These are phyloP conservation scores for Acanthochromis polyacanthus DNA, from an alignment of 2,113 vertebrate genomes.

Conservation along the genomic window DNA sequence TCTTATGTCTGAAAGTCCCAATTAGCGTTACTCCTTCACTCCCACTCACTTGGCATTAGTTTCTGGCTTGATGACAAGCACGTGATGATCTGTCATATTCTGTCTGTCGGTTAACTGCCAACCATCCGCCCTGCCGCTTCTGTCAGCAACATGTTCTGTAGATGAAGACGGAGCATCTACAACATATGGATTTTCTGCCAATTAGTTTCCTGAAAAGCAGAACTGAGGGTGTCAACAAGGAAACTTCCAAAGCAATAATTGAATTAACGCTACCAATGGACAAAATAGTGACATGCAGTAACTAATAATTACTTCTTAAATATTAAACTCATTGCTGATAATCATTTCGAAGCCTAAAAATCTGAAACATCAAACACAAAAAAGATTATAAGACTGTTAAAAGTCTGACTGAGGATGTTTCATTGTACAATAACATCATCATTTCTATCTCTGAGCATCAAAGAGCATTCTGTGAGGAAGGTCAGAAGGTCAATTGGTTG, in stretches of 20 bases:
- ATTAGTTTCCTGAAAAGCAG: constrained; percentile 10
- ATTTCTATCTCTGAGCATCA: too few relatives aligned
- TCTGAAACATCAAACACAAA: too few relatives aligned
- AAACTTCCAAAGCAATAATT: background rate
- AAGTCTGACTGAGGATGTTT: too few relatives aligned
- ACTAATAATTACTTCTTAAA: too few relatives aligned
- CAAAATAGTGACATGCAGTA: background rate
- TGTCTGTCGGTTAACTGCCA: constrained; percentile 8
- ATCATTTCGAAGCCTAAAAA: too few relatives aligned
- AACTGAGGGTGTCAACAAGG: background rate
- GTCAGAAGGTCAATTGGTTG: too few relatives aligned
- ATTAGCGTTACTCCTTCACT: constrained; percentile 26
- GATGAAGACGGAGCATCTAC: background rate
- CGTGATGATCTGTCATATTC: background rate
- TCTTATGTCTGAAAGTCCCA: background rate
- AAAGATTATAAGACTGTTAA: too few relatives aligned
- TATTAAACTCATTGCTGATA: too few relatives aligned
- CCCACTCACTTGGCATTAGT: constrained; percentile 21
- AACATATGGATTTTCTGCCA: constrained; percentile 13
- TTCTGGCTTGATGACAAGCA: constrained; percentile 1
- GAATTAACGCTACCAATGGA: background rate
- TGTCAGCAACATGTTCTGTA: background rate
- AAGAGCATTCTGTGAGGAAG: too few relatives aligned
- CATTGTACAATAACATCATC: background rate
- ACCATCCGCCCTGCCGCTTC: background rate